Evolutionary conservation across 2,113 vertebrate species (phyloP).

Genomic region (Steatornis caripensis): DNA sequence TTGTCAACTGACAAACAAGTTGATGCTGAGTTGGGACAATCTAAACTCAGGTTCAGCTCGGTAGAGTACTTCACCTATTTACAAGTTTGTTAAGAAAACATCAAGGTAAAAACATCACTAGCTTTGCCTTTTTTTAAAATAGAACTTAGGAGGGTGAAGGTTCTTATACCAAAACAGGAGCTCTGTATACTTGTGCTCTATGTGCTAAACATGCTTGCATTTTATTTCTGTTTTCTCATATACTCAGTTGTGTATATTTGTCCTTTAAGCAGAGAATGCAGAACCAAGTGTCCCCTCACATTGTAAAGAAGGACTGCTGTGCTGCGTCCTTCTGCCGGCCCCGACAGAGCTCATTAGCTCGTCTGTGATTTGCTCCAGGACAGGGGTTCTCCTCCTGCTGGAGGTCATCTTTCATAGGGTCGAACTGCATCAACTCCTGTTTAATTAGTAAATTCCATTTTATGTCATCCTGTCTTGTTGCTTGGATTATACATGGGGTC

Average conservation of each 20-base stretch:
- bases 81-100: not conserved
- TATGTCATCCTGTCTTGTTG: not conserved
- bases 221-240: not conserved
- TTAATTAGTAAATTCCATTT: not conserved
- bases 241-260: not conserved
- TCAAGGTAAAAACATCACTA: not conserved
- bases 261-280: not conserved
- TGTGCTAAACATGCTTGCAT: not conserved
- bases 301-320: not conserved
- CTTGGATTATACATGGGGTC: not conserved
- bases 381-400: not conserved
- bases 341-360: fast-evolving
- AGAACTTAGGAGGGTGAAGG: not conserved
- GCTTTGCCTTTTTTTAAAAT: not conserved
- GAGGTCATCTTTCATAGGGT: not conserved
- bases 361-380: not conserved
- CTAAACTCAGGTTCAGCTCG: not conserved
- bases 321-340: not conserved
- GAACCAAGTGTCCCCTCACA: not conserved
- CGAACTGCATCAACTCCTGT: not conserved
- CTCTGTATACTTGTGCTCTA: not conserved
- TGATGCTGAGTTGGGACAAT: not conserved
- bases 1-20: not conserved
- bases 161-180: not conserved
- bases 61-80: not conserved